These are phyloP conservation scores for Ennomos quercinarius DNA, from an alignment of 2,888 invertebrate species.

Conservation along the genomic window DNA sequence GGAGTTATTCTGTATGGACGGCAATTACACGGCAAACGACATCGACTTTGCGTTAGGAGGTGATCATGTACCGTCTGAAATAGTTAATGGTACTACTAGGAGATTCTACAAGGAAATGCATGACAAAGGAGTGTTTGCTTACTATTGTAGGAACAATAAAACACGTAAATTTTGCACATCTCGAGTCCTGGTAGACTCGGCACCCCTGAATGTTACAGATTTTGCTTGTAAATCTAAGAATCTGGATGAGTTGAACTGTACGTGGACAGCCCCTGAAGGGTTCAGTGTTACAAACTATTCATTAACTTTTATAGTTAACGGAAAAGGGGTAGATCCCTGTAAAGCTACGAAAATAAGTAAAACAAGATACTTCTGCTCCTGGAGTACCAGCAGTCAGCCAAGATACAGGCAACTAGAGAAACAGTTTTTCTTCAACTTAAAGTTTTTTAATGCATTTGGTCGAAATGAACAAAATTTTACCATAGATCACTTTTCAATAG, in stretches of 20 bases:
- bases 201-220: slow-evolving; percentile 87
- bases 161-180: slow-evolving; percentile 60
- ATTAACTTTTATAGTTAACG: slow-evolving; percentile 60
- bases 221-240: slow-evolving; percentile 91
- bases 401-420: slow-evolving; percentile 77
- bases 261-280: slow-evolving; percentile 87
- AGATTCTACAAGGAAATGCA: slow-evolving; percentile 83
- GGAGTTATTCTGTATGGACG: slow-evolving; percentile 87
- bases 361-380: slow-evolving; percentile 56
- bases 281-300: slow-evolving; percentile 64
- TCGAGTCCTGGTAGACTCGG: slow-evolving; percentile 74
- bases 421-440: slow-evolving; percentile 85
- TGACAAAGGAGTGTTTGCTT: slow-evolving; percentile 78
- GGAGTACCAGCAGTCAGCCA: slow-evolving; percentile 63
- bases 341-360: slow-evolving; percentile 44
- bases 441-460: slow-evolving; percentile 87
- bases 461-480: slow-evolving; percentile 74
- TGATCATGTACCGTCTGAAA: slow-evolving; percentile 61
- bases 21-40: slow-evolving; percentile 69
- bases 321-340: slow-evolving; percentile 52
- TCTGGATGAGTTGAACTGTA: slow-evolving; percentile 90
- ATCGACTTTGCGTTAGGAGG: slow-evolving; percentile 70
- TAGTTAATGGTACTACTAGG: slow-evolving; percentile 87
- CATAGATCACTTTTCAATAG: slow-evolving; percentile 85
- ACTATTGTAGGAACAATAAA: slow-evolving; percentile 80